These are phyloP conservation scores for Parnassius orleans DNA, from an alignment of 2,888 invertebrate species.

Conservation along the genomic window DNA sequence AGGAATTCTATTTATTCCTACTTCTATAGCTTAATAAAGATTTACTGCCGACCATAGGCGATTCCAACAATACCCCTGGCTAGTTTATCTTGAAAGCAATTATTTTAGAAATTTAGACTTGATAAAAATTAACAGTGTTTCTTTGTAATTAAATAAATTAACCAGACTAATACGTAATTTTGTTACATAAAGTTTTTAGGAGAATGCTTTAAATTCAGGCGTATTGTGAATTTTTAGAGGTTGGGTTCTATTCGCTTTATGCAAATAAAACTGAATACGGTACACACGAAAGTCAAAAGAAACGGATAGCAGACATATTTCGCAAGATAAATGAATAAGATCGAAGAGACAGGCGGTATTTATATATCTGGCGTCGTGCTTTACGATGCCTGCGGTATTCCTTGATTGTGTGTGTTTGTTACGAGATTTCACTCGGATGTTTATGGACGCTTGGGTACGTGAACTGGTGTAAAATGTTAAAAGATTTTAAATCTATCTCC, in stretches of 20 bases:
- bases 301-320: constrained; percentile 48
- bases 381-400: constrained; percentile 61
- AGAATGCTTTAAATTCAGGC: background rate
- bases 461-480: constrained; percentile 34
- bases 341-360: constrained; percentile 48
- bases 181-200: background rate
- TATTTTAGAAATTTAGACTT: too few species aligned
- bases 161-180: background rate
- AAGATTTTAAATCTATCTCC: constrained; percentile 1
- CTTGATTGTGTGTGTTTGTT: constrained; percentile 62
- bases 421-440: constrained; percentile 46
- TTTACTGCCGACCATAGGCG: too few species aligned
- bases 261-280: background rate
- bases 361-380: constrained; percentile 60
- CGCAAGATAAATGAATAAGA: constrained; percentile 55
- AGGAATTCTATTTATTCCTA: too few species aligned
- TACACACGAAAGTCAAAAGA: constrained; percentile 41
- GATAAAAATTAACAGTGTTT: too few species aligned
- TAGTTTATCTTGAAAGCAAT: too few species aligned
- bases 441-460: constrained; percentile 41
- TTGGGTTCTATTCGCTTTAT: background rate
- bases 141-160: too few species aligned
- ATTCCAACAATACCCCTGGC: too few species aligned
- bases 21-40: too few species aligned
- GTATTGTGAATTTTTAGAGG: background rate